phyloP scores from a whole-genome alignment of 2,113 vertebrate genomes.

The Perccottus glenii region DNA sequence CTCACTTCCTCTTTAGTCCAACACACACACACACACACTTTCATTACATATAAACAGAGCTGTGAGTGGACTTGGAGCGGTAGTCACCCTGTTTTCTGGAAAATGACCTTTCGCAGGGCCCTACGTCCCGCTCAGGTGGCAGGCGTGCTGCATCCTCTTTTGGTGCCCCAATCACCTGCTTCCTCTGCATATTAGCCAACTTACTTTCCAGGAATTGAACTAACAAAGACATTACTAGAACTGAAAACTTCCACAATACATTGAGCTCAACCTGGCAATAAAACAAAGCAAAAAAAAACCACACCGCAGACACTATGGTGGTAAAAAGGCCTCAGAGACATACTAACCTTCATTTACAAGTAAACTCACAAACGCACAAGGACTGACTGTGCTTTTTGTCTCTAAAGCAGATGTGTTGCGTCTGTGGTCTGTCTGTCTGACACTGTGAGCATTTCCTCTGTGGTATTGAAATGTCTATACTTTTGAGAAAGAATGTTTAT shows the following conservation, averaged over 20 bases:
- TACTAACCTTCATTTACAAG: constrained; percentile 32
- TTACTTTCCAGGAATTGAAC: constrained; percentile 57
- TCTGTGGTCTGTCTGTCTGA: constrained; percentile 13
- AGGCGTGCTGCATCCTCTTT: constrained; percentile 25
- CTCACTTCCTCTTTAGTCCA: constrained; percentile 63
- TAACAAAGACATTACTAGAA: neutral
- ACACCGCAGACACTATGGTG: constrained; percentile 23
- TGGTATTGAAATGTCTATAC: constrained; percentile 20
- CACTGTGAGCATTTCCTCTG: constrained; percentile 18
- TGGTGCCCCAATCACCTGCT: constrained; percentile 53
- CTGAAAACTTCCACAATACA: constrained; percentile 1
- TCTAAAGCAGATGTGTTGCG: constrained; percentile 8
- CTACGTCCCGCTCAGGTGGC: constrained; percentile 29
- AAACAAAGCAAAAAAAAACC: neutral
- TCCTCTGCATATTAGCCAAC: constrained; percentile 40
- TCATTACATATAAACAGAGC: constrained; percentile 36
- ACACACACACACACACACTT: constrained; percentile 21
- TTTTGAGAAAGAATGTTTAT: constrained; percentile 28
- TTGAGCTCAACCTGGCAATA: neutral
- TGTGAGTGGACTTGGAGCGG: constrained; percentile 9
- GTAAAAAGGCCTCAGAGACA: constrained; percentile 55
- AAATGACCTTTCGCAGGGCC: constrained; percentile 51
- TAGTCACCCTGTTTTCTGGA: constrained; percentile 39
- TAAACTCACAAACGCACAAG: constrained; percentile 24
- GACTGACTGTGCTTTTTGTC: constrained; percentile 16